Percentiles rank a stretch among this genome's conserved stretches.
These are phyloP conservation scores for Crocidura indochinensis DNA, from an alignment of 2,797 vertebrate genomes.

Conservation along the genomic window DNA sequence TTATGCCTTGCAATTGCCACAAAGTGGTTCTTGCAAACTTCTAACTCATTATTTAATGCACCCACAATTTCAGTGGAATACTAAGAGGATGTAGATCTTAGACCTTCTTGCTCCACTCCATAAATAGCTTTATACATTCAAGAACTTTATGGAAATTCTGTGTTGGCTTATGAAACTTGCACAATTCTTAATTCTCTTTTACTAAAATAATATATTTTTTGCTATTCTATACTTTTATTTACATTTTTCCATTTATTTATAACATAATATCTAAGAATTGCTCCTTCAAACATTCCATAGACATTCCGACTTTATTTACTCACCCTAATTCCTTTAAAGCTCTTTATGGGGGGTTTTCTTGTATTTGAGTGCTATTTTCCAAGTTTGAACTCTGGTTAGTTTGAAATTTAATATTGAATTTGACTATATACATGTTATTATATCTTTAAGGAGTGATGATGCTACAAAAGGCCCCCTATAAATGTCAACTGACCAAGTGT, in stretches of 20 bases:
- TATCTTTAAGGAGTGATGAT: no score
- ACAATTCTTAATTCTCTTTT: not conserved
- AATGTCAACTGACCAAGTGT: no score
- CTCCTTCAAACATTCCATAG: not conserved
- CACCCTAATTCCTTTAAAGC: not conserved
- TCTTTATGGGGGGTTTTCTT: not conserved
- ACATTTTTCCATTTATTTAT: not conserved
- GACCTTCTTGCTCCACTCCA: slow-evolving; percentile 26
- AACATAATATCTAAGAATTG: no score
- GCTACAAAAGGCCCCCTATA: no score
- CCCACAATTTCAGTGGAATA: not conserved
- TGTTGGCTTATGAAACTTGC: not conserved
- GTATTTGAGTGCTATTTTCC: not conserved
- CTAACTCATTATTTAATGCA: slow-evolving; percentile 82
- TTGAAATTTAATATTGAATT: slow-evolving; percentile 46
- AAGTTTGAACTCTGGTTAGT: slow-evolving; percentile 7
- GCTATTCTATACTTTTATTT: not conserved
- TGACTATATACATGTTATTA: not conserved
- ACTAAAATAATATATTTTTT: not conserved
- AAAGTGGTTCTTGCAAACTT: slow-evolving; percentile 81
- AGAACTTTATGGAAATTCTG: slow-evolving; percentile 40
- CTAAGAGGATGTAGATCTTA: slow-evolving; percentile 10
- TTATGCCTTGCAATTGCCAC: slow-evolving; percentile 84
- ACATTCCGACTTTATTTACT: not conserved
- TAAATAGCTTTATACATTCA: slow-evolving; percentile 69